These are phyloP conservation scores for Rhinoptilus africanus DNA, from an alignment of 2,113 vertebrate species.

Conservation along the genomic window DNA sequence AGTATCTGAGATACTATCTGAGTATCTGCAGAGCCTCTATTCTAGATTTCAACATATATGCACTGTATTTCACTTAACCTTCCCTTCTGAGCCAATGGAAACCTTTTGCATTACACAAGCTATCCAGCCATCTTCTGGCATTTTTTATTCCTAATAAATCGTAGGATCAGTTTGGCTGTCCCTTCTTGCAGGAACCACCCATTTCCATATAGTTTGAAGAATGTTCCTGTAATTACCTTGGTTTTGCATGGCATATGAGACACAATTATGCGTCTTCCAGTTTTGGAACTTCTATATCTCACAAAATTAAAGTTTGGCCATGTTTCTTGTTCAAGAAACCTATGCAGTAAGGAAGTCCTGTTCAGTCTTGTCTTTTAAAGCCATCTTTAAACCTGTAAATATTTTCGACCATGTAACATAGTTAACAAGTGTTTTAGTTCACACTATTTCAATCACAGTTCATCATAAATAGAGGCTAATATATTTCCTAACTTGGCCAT, in stretches of 20 bases:
- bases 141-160: not conserved
- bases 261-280: not conserved
- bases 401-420: not conserved
- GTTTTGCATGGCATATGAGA: not conserved
- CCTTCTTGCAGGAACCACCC: not conserved
- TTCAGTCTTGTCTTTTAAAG: not conserved
- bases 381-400: not conserved
- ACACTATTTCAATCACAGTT: not conserved
- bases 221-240: not conserved
- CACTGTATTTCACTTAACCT: not conserved
- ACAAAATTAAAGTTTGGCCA: not conserved
- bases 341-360: not conserved
- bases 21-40: not conserved
- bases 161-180: not conserved
- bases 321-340: not conserved
- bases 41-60: not conserved
- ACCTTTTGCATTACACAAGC: not conserved
- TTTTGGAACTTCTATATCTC: not conserved
- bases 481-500: not conserved
- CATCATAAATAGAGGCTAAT: not conserved
- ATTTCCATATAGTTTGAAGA: not conserved
- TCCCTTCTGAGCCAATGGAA: not conserved
- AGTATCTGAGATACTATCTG: no score
- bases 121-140: not conserved
- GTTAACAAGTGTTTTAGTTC: not conserved